Evolutionary conservation across 2,888 invertebrate genomes (phyloP).

Genomic region (Pseudoips prasinana): DNA sequence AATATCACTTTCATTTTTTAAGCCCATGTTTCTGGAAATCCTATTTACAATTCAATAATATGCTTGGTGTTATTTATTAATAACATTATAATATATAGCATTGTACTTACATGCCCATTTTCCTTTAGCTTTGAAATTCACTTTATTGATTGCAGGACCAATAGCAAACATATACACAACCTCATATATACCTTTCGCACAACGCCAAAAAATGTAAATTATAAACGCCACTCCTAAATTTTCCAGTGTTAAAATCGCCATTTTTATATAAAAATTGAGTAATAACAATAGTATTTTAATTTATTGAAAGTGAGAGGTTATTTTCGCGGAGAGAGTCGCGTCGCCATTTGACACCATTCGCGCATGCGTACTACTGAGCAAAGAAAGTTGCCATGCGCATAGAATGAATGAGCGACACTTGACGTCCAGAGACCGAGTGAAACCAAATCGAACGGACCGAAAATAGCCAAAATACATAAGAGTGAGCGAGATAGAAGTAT

Average conservation of each 20-base stretch:
- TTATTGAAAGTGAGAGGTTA: conserved; percentile 51
- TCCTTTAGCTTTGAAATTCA: conserved; percentile 86
- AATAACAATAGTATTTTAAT: conserved; percentile 16
- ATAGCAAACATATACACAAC: conserved; percentile 65
- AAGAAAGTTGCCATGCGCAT: conserved; percentile 72
- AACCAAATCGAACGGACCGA: conserved; percentile 29
- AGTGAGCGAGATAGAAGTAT: conserved; percentile 32
- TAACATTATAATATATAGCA: neutral
- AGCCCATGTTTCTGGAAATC: no score
- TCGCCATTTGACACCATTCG: conserved; percentile 58
- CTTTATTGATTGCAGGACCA: conserved; percentile 79
- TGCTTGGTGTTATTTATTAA: no score
- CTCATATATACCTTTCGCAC: conserved; percentile 45
- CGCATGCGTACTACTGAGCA: conserved; percentile 69
- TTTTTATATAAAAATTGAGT: conserved; percentile 33
- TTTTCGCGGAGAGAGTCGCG: conserved; percentile 40
- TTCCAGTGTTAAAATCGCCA: conserved; percentile 61
- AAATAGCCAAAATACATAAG: conserved; percentile 28
- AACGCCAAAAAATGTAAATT: conserved; percentile 44
- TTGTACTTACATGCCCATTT: conserved; percentile 89
- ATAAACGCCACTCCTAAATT: conserved; percentile 71
- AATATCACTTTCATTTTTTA: no score
- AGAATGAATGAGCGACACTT: conserved; percentile 34
- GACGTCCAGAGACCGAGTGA: conserved; percentile 29
- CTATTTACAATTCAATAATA: no score